Evolutionary conservation across 2,888 invertebrate genomes (phyloP).

Genomic region (Eupithecia abbreviata): DNA sequence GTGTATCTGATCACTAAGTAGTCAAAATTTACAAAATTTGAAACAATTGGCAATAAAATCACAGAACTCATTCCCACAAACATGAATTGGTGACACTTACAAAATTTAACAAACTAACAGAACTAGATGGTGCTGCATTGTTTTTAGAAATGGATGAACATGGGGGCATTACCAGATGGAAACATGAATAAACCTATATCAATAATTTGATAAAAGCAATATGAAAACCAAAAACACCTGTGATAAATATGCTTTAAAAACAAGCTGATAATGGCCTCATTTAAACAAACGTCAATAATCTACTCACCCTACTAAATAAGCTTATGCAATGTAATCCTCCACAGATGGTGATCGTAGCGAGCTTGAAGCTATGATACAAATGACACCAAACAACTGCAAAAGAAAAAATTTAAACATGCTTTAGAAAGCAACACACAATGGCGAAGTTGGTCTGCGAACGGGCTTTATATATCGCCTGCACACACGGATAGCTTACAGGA

Average conservation of each 20-base stretch:
- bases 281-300: conserved; percentile 46
- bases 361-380: conserved; percentile 84
- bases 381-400: conserved; percentile 85
- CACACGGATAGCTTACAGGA: conserved; percentile 81
- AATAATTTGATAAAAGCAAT: conserved; percentile 11
- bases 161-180: conserved; percentile 50
- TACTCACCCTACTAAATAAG: conserved; percentile 71
- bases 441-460: conserved; percentile 73
- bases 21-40: conserved; percentile 44
- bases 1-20: conserved; percentile 59
- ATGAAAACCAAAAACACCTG: background rate
- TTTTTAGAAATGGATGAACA: conserved; percentile 43
- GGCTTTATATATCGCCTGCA: conserved; percentile 81
- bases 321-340: conserved; percentile 83
- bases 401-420: conserved; percentile 85
- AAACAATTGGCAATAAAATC: conserved; percentile 52
- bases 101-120: conserved; percentile 46
- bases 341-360: conserved; percentile 85
- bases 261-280: conserved; percentile 33
- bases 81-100: conserved; percentile 50
- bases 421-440: conserved; percentile 76
- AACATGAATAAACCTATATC: conserved; percentile 25
- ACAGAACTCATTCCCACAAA: conserved; percentile 53
- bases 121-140: conserved; percentile 45
- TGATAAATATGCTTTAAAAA: background rate